Percentiles rank a stretch among this genome's conserved stretches.
Evolutionary conservation across 2,113 vertebrate genomes (phyloP).

Genomic region (Thryonomys swinderianus): DNA sequence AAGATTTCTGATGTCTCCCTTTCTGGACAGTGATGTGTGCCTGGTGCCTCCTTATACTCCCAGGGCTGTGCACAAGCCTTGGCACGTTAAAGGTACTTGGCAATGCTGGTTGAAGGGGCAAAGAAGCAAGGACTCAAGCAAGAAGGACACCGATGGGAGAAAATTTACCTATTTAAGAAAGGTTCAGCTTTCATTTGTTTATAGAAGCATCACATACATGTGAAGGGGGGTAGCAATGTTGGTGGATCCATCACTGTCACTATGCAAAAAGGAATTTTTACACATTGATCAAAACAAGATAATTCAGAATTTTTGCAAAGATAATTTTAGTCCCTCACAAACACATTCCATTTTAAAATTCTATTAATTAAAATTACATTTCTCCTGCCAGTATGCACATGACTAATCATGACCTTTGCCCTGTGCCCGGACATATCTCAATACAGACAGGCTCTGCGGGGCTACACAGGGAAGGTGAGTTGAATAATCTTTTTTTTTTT

Average conservation of each 20-base stretch:
- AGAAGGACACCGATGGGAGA: neutral
- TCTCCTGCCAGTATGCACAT: slow-evolving; percentile 18
- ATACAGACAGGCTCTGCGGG: neutral
- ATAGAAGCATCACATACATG: neutral
- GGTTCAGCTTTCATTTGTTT: neutral
- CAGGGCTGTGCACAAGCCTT: neutral
- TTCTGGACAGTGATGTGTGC: neutral
- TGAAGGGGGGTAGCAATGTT: neutral
- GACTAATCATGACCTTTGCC: neutral
- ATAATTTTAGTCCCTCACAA: slow-evolving; percentile 52
- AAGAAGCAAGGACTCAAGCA: neutral
- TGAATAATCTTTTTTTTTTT: neutral
- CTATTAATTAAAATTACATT: slow-evolving; percentile 52
- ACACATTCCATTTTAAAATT: slow-evolving; percentile 38
- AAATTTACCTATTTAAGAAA: slow-evolving; percentile 42
- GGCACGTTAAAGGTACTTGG: neutral
- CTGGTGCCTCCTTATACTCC: neutral
- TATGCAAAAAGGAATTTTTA: slow-evolving; percentile 14
- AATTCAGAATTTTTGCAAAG: slow-evolving; percentile 43
- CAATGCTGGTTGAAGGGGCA: neutral
- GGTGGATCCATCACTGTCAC: neutral
- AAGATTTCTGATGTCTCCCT: neutral
- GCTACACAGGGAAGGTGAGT: neutral
- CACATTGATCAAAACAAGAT: slow-evolving; percentile 11
- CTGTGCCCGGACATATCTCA: neutral